A percentile compares a stretch with the other conserved stretches of the same genome.
Evolutionary conservation across 2,888 invertebrate species (phyloP).

Genomic region (Lepidocyrtoides sp.): DNA sequence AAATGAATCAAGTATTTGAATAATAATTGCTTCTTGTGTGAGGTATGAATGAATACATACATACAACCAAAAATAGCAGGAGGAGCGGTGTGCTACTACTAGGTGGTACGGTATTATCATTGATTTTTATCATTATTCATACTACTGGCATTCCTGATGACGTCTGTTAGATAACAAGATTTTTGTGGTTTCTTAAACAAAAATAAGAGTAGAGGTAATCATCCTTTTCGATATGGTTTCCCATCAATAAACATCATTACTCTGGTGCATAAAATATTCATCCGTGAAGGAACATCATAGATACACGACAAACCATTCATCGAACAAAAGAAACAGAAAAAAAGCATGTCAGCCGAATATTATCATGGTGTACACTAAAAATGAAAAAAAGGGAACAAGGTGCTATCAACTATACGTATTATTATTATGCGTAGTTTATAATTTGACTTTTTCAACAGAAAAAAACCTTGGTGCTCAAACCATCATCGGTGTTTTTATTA

Average conservation of each 20-base stretch:
- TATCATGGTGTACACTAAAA: constrained; percentile 38
- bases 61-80: not conserved
- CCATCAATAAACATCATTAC: not conserved
- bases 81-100: constrained; percentile 4
- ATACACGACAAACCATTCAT: constrained; percentile 1
- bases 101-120: not conserved
- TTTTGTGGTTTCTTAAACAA: constrained; percentile 53
- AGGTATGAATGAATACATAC: not conserved
- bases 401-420: constrained; percentile 40
- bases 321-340: constrained; percentile 9
- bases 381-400: constrained; percentile 60
- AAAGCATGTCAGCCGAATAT: constrained; percentile 14
- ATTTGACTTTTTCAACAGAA: not conserved
- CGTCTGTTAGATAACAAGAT: constrained; percentile 60
- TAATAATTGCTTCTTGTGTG: not conserved
- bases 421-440: not conserved
- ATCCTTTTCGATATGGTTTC: constrained; percentile 55
- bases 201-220: constrained; percentile 41
- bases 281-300: constrained; percentile 26
- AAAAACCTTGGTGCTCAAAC: constrained; percentile 54
- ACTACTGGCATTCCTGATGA: not conserved
- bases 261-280: not conserved
- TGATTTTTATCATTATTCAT: no score
- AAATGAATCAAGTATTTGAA: not conserved
- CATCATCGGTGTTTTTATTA: not conserved